Percentiles rank a stretch among this genome's conserved stretches.
Conservation (phyloP, 2,113 vertebrate genomes). For the Mesitornis unicolor region DNA sequence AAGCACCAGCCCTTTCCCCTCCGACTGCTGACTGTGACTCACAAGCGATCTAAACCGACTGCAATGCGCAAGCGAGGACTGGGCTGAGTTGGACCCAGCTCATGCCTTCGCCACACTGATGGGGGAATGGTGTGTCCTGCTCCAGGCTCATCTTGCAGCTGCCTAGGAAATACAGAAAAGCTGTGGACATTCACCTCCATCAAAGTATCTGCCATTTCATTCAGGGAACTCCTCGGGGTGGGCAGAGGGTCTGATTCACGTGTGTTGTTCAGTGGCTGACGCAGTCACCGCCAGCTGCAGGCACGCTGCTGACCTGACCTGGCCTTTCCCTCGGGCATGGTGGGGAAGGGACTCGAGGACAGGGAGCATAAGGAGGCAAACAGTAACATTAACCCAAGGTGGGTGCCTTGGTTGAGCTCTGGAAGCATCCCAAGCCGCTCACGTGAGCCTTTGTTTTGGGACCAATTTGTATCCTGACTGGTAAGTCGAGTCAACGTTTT, state of each 20-base stretch:
- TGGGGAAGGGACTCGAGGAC: neutral
- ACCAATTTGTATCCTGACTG: fast-evolving
- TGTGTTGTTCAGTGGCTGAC: fast-evolving
- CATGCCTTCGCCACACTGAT: fast-evolving
- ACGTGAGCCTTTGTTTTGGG: fast-evolving
- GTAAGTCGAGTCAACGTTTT: fast-evolving
- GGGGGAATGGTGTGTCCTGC: fast-evolving
- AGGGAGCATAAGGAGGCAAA: fast-evolving
- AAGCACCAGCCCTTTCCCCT: neutral
- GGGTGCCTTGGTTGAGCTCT: fast-evolving
- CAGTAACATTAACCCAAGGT: fast-evolving
- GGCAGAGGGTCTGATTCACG: neutral
- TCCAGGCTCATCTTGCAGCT: neutral
- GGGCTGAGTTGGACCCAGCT: neutral
- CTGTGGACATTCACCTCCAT: neutral
- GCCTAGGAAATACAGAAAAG: neutral
- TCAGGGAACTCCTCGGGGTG: neutral
- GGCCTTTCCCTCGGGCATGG: neutral
- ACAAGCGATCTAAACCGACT: neutral
- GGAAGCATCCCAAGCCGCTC: neutral
- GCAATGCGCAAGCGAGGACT: neutral
- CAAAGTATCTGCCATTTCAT: fast-evolving
- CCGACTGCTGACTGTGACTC: slow-evolving; percentile 17
- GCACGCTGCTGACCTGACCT: neutral
- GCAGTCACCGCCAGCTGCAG: fast-evolving